These are phyloP conservation scores for Peromyscus polionotus DNA, from an alignment of 2,113 vertebrate species.

Conservation along the genomic window DNA sequence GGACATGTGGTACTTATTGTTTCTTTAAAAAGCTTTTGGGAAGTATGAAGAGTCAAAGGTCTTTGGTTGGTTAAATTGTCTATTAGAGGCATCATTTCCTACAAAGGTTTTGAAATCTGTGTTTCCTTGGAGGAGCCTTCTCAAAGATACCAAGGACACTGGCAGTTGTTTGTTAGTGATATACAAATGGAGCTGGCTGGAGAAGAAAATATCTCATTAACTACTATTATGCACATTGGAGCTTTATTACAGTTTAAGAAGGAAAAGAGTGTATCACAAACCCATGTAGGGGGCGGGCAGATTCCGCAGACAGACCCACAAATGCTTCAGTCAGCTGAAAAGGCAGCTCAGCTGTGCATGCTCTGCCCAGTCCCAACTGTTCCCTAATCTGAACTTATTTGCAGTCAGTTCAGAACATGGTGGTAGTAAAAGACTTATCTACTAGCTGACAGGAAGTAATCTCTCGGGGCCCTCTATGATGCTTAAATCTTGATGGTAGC, in stretches of 20 bases:
- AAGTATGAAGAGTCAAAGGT: not conserved
- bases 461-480: not conserved
- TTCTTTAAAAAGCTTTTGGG: conserved; percentile 57
- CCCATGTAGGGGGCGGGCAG: not conserved
- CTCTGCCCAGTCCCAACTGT: not conserved
- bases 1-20: not conserved
- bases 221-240: not conserved
- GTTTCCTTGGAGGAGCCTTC: not conserved
- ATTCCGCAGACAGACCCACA: not conserved
- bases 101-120: not conserved
- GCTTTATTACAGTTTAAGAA: not conserved
- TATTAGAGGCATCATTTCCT: not conserved
- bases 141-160: not conserved
- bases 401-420: conserved; percentile 9
- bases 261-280: not conserved
- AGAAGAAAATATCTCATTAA: conserved; percentile 45
- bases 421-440: conserved; percentile 17
- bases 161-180: not conserved
- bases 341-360: not conserved
- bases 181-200: conserved; percentile 22
- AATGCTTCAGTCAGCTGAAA: not conserved
- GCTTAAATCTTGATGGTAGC: not conserved
- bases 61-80: not conserved
- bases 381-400: not conserved
- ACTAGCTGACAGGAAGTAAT: conserved; percentile 18